Evolutionary conservation across 2,113 vertebrate genomes (phyloP).

Genomic region (Boulengeromyrus knoepffleri): DNA sequence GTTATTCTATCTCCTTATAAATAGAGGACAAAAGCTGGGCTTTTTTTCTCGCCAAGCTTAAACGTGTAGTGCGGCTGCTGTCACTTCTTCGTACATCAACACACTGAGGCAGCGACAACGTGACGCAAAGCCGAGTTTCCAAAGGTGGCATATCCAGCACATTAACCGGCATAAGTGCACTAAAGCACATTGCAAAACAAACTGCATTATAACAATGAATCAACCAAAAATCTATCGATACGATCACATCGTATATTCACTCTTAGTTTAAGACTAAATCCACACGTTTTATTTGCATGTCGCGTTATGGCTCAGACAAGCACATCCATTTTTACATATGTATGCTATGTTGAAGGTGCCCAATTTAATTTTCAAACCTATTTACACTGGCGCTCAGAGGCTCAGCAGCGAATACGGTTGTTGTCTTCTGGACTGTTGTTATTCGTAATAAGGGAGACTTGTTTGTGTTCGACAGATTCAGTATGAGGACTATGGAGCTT

Average conservation of each 20-base stretch:
- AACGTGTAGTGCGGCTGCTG: not conserved
- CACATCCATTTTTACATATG: not conserved
- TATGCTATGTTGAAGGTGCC: not conserved
- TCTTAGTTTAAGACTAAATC: not conserved
- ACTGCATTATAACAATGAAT: not conserved
- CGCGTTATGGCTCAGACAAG: not conserved
- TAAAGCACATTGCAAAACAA: not conserved
- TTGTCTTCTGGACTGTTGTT: not conserved
- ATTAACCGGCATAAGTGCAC: not conserved
- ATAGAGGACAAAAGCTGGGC: not conserved
- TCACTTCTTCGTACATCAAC: not conserved
- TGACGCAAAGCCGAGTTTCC: not conserved
- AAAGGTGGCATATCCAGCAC: not conserved
- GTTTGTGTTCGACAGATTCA: not conserved
- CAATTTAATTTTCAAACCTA: not conserved
- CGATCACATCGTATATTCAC: not conserved
- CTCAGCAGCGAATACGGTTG: not conserved
- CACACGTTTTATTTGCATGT: not conserved
- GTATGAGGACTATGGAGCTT: slow-evolving; percentile 9
- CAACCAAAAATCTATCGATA: not conserved
- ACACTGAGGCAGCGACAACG: not conserved
- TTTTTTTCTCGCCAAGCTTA: not conserved
- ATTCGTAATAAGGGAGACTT: not conserved
- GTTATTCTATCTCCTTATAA: not conserved
- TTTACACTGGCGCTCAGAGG: not conserved